Evolutionary conservation across 1,140 invertebrate genomes (phyloP).

Genomic region (Drosophila grimshawi): DNA sequence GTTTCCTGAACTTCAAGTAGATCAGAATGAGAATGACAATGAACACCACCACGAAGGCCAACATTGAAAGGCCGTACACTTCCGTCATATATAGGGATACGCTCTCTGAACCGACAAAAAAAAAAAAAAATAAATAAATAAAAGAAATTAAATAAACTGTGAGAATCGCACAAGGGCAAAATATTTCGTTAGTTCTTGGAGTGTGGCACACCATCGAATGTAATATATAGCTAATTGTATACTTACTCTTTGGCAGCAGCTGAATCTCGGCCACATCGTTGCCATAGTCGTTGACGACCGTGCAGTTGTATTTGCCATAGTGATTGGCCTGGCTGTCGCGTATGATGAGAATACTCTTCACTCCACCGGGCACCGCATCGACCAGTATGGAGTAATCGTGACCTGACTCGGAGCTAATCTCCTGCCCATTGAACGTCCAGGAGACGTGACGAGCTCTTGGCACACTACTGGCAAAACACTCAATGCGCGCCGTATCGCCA

Average conservation of each 20-base stretch:
- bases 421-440: constrained; percentile 93
- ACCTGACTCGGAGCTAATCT: constrained; percentile 89
- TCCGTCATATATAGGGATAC: constrained; percentile 74
- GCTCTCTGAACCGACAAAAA: constrained; percentile 61
- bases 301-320: constrained; percentile 97
- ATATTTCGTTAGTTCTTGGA: too few species aligned
- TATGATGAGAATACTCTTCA: constrained; percentile 93
- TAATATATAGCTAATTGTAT: neutral
- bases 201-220: too few species aligned
- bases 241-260: constrained; percentile 92
- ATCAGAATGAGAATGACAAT: constrained; percentile 68
- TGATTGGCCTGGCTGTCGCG: constrained; percentile 92
- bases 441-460: constrained; percentile 93
- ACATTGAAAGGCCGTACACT: constrained; percentile 68
- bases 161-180: too few species aligned
- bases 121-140: neutral
- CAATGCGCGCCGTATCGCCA: constrained; percentile 92
- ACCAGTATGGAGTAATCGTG: constrained; percentile 88
- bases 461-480: constrained; percentile 94
- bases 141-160: too few species aligned
- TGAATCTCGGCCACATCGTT: constrained; percentile 93
- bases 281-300: constrained; percentile 95
- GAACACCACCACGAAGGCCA: constrained; percentile 71
- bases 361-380: constrained; percentile 87
- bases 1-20: constrained; percentile 78